A percentile compares a stretch with the other conserved stretches of the same genome.
These are phyloP conservation scores for Heterodera filipjevi DNA, from an alignment of 2,888 invertebrate species.

Conservation along the genomic window DNA sequence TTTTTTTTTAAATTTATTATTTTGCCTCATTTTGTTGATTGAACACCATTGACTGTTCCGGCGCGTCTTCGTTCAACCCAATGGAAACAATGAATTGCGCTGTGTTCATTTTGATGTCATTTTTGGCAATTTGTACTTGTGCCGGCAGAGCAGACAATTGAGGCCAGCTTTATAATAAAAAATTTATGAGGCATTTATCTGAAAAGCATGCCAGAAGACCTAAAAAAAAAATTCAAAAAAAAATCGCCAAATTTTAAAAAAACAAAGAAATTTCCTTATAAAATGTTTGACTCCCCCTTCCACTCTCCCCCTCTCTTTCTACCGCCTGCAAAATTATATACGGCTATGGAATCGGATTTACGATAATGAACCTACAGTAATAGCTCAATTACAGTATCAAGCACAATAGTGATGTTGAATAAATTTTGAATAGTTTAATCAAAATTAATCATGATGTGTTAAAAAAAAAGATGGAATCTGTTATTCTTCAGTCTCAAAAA, in stretches of 20 bases:
- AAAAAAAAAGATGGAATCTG: neutral
- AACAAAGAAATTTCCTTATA: no score
- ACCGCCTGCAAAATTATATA: no score
- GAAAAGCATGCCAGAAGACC: no score
- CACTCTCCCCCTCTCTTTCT: no score
- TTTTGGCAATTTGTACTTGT: slow-evolving; percentile 77
- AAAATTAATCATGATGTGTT: neutral
- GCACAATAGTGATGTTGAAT: no score
- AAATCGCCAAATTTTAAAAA: no score
- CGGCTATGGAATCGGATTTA: no score
- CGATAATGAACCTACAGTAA: no score
- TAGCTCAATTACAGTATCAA: no score
- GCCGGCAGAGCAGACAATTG: neutral
- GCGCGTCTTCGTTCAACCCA: slow-evolving; percentile 69
- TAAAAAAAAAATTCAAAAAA: no score
- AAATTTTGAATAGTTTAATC: neutral
- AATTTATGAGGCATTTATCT: no score
- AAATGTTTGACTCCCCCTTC: no score
- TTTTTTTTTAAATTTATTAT: neutral
- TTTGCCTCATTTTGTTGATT: slow-evolving; percentile 62
- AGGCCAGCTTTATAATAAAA: neutral
- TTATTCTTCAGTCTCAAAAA: neutral
- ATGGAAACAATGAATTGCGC: slow-evolving; percentile 60
- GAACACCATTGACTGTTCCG: slow-evolving; percentile 53
- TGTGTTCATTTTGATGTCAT: slow-evolving; percentile 83